Percentiles rank a stretch among this genome's conserved stretches.
Conservation (phyloP, 1,140 invertebrate species). For the Brachionus paranguensis region DNA sequence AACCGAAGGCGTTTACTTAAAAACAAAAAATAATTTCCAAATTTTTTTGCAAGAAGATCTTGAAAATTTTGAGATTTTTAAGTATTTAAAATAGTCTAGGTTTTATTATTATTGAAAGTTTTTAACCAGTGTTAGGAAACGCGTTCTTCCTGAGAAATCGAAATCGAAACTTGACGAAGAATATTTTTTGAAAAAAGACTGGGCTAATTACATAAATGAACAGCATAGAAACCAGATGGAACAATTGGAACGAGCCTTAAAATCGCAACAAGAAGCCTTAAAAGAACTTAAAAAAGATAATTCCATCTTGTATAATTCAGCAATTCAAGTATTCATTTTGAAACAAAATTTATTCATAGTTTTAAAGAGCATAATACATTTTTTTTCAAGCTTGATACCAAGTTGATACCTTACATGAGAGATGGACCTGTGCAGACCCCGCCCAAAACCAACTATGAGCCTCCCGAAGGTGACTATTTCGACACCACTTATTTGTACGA, state of each 20-base stretch:
- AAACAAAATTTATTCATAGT: too few species aligned
- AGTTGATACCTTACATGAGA: neutral
- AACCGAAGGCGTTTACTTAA: neutral
- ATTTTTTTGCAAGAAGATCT: neutral
- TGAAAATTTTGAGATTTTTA: neutral
- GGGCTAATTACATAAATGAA: slow-evolving; percentile 24
- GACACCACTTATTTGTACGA: slow-evolving; percentile 38
- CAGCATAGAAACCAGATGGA: neutral
- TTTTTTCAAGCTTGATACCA: neutral
- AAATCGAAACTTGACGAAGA: slow-evolving; percentile 5
- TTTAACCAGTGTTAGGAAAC: neutral
- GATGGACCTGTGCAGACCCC: slow-evolving; percentile 24
- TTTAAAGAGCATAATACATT: neutral
- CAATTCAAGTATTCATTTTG: slow-evolving; percentile 29
- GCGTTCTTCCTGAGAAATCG: neutral
- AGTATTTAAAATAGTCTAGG: neutral
- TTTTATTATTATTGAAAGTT: neutral
- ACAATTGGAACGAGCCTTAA: neutral
- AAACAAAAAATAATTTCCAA: neutral
- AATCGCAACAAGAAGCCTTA: slow-evolving; percentile 30
- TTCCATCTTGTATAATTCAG: neutral
- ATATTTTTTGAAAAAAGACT: slow-evolving; percentile 37
- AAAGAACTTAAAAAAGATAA: slow-evolving; percentile 31
- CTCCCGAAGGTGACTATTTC: slow-evolving; percentile 39
- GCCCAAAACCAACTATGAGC: neutral